These are phyloP conservation scores for Nansenia antarctica DNA, from an alignment of 2,113 vertebrate genomes.

Conservation along the genomic window DNA sequence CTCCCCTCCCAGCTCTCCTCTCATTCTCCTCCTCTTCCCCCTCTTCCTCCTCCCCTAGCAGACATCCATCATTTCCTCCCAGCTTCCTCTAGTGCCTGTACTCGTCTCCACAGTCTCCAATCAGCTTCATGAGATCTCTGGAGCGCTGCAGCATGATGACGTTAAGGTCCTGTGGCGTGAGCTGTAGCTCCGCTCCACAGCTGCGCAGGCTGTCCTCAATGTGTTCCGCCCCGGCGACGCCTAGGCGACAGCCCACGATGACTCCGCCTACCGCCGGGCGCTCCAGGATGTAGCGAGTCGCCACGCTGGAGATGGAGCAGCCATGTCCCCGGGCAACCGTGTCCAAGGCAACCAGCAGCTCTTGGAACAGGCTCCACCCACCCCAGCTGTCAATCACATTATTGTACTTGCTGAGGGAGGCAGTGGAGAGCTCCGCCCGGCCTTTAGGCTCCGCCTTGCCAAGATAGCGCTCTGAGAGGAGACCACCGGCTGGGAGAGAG, in stretches of 20 bases:
- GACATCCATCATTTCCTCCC: neutral
- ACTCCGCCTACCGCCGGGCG: constrained; percentile 53
- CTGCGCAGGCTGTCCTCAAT: constrained; percentile 53
- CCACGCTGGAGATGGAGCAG: constrained; percentile 56
- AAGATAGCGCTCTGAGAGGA: constrained; percentile 48
- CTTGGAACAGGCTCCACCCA: constrained; percentile 59
- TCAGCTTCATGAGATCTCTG: constrained; percentile 40
- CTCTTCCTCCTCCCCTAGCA: neutral
- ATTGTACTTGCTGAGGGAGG: constrained; percentile 62
- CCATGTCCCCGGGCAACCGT: constrained; percentile 23
- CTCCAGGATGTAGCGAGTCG: constrained; percentile 54
- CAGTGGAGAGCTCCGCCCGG: constrained; percentile 46
- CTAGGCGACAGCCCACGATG: constrained; percentile 56
- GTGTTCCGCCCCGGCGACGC: constrained; percentile 53
- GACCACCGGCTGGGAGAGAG: constrained; percentile 43
- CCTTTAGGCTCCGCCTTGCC: constrained; percentile 37
- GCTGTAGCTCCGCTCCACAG: constrained; percentile 46
- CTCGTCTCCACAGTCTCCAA: constrained; percentile 60
- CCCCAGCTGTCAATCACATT: constrained; percentile 55
- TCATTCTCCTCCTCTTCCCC: neutral
- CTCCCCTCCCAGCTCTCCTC: neutral
- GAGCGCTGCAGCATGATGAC: constrained; percentile 44
- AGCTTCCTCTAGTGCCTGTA: constrained; percentile 45
- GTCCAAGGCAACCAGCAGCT: constrained; percentile 52
- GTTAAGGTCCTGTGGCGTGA: constrained; percentile 36